Base-by-base conservation (phyloP, 2,888 invertebrate species). In the Helobdella robusta region DNA sequence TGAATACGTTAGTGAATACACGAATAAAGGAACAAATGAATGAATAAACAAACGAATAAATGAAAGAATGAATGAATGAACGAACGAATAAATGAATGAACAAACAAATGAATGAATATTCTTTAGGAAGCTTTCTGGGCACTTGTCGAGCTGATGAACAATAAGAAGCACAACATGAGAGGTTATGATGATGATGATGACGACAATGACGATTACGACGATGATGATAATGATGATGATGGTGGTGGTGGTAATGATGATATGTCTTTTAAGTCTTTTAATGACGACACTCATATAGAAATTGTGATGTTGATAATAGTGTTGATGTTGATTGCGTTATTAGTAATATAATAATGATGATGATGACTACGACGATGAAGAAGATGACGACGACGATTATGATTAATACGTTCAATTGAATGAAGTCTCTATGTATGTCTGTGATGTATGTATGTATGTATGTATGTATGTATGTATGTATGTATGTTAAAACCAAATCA, bases 101-200 rank as follows among this genome's bases (percentile, higher is more conserved):
- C n/a, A n/a, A n/a, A n/a, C n/a, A n/a, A n/a, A n/a, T 52, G 52
- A 15, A 52, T 18, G 11, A 8, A 18, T 52, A 52, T 35, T 36
- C 34, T 52, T 36, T 36, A 84, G 77, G 94, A 97, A 80, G 93
- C 97, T 18, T 99, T 97, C 82, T 97, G 95, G 97, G 94, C 91
- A 40, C 83, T 98, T 65, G 91, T 91, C 72, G 86, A 89, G 71
- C 83, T 98, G 63, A 86, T 98, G 76, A 87, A 90, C 52, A 88
- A 90, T 80, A 86, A 86, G 72, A 91, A 88, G 80, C 95, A 89
- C 81, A 88, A 88, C 70, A 95, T 98, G 95, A 62, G 62, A 50
- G 62, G 62, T 62, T 5, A 60, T 50, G 50, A 18, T n/a, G n/a
- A 25, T 50, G 5, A 50, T 4, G 50, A 50, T 8, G 50, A 50